Evolutionary conservation across 2,888 invertebrate species (phyloP).

Genomic region (Digitonthophagus gazella): DNA sequence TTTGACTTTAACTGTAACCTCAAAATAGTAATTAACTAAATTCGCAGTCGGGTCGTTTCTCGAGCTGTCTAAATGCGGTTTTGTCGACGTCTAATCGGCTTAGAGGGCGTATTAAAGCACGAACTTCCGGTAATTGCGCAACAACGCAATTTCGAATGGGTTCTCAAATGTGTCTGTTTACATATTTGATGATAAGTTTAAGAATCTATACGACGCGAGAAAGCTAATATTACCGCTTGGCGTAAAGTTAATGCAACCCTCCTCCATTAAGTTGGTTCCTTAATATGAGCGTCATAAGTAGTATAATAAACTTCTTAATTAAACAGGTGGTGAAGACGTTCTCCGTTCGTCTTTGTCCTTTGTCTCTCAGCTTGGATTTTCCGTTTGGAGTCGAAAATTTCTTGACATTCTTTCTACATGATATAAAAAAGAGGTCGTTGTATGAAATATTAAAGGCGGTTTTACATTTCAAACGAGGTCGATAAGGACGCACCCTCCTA

Average conservation of each 20-base stretch:
- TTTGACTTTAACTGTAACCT: neutral
- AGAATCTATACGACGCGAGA: neutral
- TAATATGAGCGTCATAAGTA: neutral
- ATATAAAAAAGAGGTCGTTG: neutral
- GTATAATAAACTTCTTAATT: neutral
- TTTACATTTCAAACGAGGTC: constrained; percentile 8
- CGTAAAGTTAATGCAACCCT: neutral
- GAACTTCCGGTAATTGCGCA: neutral
- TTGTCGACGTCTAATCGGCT: neutral
- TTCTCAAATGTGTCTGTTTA: neutral
- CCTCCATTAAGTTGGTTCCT: neutral
- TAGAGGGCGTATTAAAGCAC: neutral
- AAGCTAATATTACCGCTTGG: neutral
- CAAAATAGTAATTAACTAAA: neutral
- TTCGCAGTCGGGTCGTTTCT: neutral
- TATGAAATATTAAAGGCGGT: neutral
- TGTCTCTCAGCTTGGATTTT: too few relatives aligned
- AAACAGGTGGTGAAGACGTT: too few relatives aligned
- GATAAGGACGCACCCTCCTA: constrained; percentile 12
- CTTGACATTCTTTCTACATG: too few relatives aligned
- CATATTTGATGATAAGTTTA: neutral
- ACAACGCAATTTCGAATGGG: neutral
- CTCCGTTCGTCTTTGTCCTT: too few relatives aligned
- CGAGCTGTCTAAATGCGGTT: neutral
- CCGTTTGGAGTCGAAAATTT: too few relatives aligned